Evolutionary conservation across 2,113 vertebrate species (phyloP).

Genomic region (Telmatochromis brichardi): DNA sequence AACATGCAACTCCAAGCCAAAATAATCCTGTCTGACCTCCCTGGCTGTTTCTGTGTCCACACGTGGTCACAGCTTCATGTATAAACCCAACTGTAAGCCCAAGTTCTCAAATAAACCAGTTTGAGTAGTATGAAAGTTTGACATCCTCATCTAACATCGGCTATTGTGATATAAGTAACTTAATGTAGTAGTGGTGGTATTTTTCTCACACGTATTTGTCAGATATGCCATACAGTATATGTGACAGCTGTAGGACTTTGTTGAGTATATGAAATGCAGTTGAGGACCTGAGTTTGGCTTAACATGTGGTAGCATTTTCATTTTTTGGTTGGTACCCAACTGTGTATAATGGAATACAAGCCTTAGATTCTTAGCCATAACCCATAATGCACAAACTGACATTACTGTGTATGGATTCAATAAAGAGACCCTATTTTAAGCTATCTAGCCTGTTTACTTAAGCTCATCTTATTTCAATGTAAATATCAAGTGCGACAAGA

Average conservation of each 20-base stretch:
- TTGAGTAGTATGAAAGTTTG: constrained; percentile 1
- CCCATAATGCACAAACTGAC: not conserved
- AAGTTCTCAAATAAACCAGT: not conserved
- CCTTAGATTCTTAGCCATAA: constrained; percentile 27
- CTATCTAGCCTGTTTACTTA: not conserved
- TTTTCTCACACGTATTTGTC: not conserved
- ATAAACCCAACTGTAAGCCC: not conserved
- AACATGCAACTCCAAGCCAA: constrained; percentile 32
- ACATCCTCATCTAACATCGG: constrained; percentile 4
- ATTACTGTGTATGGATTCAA: constrained; percentile 34
- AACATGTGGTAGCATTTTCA: not conserved
- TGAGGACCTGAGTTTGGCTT: not conserved
- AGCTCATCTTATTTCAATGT: not conserved
- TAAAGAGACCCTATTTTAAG: constrained; percentile 51
- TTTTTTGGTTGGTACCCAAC: constrained; percentile 46
- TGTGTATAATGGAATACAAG: constrained; percentile 14
- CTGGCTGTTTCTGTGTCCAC: not conserved
- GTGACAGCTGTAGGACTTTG: not conserved
- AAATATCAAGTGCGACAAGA: not conserved
- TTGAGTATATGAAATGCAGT: not conserved
- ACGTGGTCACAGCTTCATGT: not conserved
- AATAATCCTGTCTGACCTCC: constrained; percentile 29
- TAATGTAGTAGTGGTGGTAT: constrained; percentile 8
- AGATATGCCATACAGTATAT: not conserved
- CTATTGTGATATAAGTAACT: not conserved